Conservation (phyloP, 2,797 vertebrate genomes). For the Hyperoplus lanceolatus region DNA sequence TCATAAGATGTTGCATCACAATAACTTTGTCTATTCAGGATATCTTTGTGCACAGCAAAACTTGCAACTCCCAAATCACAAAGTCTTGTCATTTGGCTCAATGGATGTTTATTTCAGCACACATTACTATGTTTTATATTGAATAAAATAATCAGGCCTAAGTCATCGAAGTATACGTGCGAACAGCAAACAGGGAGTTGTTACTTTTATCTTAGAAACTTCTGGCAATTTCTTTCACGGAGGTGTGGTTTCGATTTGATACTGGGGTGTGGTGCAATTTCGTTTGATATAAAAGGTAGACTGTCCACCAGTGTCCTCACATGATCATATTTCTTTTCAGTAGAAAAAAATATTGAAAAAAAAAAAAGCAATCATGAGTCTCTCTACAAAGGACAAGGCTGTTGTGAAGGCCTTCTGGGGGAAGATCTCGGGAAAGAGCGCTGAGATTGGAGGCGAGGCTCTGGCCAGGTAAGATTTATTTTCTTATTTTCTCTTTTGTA, state of each 20-base stretch:
- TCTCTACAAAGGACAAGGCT: conserved; percentile 78
- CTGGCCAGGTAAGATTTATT: conserved; percentile 79
- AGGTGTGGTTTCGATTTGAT: conserved; percentile 39
- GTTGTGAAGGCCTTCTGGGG: conserved; percentile 62
- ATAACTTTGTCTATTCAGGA: no score
- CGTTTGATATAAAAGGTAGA: conserved; percentile 26
- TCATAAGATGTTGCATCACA: not conserved
- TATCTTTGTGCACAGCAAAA: no score
- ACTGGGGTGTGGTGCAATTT: conserved; percentile 20
- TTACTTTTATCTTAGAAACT: conserved; percentile 21
- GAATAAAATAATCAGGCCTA: no score
- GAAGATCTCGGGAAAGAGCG: conserved; percentile 46
- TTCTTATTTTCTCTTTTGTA: conserved; percentile 29
- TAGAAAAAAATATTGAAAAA: conserved; percentile 17
- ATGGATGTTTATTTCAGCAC: no score
- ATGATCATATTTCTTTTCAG: not conserved
- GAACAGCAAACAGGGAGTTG: conserved; percentile 17
- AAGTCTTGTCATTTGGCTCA: no score
- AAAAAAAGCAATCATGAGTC: conserved; percentile 73
- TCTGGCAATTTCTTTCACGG: not conserved
- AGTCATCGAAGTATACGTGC: not conserved
- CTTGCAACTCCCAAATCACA: no score
- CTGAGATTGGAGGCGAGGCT: conserved; percentile 66
- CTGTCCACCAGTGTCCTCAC: not conserved
- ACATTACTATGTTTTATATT: no score